phyloP scores from a whole-genome alignment of 2,113 vertebrate genomes.

The Lates calcarifer region DNA sequence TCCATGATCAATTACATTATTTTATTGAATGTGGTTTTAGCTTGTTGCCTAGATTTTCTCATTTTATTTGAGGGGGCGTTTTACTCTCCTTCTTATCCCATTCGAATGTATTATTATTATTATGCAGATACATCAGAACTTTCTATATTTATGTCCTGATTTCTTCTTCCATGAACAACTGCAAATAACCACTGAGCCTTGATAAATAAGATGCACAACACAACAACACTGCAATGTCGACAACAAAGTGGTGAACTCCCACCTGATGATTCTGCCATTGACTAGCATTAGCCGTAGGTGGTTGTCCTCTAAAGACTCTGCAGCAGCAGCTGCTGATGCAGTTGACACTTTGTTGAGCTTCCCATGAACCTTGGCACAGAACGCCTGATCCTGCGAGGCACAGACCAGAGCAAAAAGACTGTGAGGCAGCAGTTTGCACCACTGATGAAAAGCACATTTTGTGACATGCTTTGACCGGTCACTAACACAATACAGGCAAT shows the following conservation, averaged over 20 bases:
- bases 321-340: conserved; percentile 91
- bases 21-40: background rate
- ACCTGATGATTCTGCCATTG: conserved; percentile 97
- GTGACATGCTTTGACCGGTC: background rate
- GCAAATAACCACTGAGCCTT: background rate
- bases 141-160: no score
- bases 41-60: background rate
- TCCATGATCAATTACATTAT: background rate
- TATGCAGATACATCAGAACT: no score
- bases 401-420: background rate
- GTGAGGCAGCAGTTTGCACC: background rate
- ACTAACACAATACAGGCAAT: background rate
- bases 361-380: conserved; percentile 89
- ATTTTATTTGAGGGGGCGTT: no score
- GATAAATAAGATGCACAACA: background rate
- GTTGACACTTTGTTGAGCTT: conserved; percentile 95
- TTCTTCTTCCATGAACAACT: no score
- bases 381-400: conserved; percentile 83
- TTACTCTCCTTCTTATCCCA: no score
- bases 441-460: background rate
- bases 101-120: no score
- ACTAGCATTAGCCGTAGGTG: conserved; percentile 91
- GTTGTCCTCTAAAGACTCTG: conserved; percentile 90
- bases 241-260: background rate
- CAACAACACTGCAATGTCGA: background rate